Evolutionary conservation across 1,140 invertebrate species (phyloP), one percentile per base, ranked within the genome.

Genomic region (Aphelinus atriplicis): DNA sequence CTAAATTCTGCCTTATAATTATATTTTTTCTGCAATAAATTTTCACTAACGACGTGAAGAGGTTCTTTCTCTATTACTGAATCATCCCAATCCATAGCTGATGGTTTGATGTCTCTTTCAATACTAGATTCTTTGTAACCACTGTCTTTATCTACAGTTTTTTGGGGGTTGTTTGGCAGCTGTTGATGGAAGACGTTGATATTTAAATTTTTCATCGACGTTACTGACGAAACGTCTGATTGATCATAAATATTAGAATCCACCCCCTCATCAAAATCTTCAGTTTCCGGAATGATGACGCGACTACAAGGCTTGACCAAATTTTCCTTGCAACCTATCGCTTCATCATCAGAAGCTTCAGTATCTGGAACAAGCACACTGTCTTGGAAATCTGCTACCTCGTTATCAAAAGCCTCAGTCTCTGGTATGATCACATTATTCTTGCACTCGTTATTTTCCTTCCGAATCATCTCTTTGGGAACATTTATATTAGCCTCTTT

Each of bases 361-460:
- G 77, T 73, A 63, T 78, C 77, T 43, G 75, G 26, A 10, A 60
- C 4, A 60, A 43, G 26, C 4, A 10, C 4, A 9, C 3, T 60
- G 26, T 60, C 7, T 60, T 9, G 7, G 4, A 4, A n/a, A 60
- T 9, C 6, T 60, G 53, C 53, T 7, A 53, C 7, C 43, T 70
- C 55, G 51, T 70, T 48, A 7, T 75, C 63, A 64, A 45, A 56
- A 26, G 64, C 64, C 51, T 77, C 76, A 66, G 77, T 73, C 64
- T 78, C 77, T 43, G 75, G 69, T 56, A 76, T 76, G n/a, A 80
- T 73, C 1, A 76, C 43, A 56, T 42, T 70, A 55, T 69, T 73
- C 45, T 42, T n/a, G 9, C 51, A 53, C 51, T 53, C 51, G 9
- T 6, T 9, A 53, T 53, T 53, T 9, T 53, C 51, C 51, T 53